Base-by-base conservation (phyloP, 2,113 vertebrate species). In the Mobula birostris region DNA sequence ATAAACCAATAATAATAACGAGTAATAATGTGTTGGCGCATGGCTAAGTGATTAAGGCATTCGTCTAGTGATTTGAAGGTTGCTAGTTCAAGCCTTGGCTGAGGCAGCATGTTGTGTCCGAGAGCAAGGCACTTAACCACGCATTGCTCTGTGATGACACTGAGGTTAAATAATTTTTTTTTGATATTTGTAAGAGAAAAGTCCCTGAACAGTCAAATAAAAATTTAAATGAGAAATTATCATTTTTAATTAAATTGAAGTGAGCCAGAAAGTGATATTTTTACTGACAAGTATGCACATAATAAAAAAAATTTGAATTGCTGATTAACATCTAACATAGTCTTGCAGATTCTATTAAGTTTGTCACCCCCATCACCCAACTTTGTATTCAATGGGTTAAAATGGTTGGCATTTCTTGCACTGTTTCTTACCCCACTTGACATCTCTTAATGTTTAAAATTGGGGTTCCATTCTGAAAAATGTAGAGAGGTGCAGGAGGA, bases 231-330 rank as follows among this genome's bases (percentile, higher is more conserved):
- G 12, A 29, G 48, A 87, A 61, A 87, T 87, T 58, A 87, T 63
- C 56, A 61, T 63, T 87, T 61, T 61, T 87, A 87, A 63, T 87
- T 87, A 61, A 56, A 87, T 27, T 87, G 83, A 61, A 87, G 27
- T 87, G 56, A 87, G 83, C 83, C 56, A 24, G 56, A 56, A 11
- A 61, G 83, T 61, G 21, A 61, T 29, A 61, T 63, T 87, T 61
- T 87, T 61, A 56, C 83, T 87, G 8, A 61, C 5, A 77, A 29
- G 27, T 27, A 48, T 48, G 48, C 48, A 77, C 74, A 29, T 24
- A 5, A n/a, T 87, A 85, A 85, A 85, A 19, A 85, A 85, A 40
- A 29, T 63, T 29, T 87, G 14, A 87, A 63, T 87, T 87, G 56
- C 27, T 11, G 29, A 61, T 87, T 61, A 87, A 9, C 83, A n/a